Evolutionary conservation across 1,140 invertebrate genomes (phyloP), one percentile per base, ranked within the genome.

Genomic region (Psilanteris sp.): DNA sequence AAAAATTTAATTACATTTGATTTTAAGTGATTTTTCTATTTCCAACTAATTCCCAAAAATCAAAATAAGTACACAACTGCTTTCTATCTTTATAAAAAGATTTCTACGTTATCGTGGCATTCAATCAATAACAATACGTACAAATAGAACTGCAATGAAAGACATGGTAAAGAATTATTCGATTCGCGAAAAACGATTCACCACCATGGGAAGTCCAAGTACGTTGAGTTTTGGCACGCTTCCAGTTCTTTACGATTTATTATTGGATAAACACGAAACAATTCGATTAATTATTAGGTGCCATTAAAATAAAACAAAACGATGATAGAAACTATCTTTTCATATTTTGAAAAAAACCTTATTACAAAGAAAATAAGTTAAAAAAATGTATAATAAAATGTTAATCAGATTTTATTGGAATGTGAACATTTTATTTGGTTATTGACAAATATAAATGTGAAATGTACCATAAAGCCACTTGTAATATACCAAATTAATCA

Each of bases 281-380:
- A 70, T 59, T 70, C 64, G 36, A 70, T 70, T 70, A 70, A 70
- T 59, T 70, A 70, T 59, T 50, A 50, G 26, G 34, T 50, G 44
- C n/a, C 36, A 24, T 55, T 27, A 31, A 39, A 46, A 32, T 43
- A n/a, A n/a, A n/a, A 41, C 27, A 20, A 31, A 54, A 66, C 27
- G 37, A 41, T 41, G n/a, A 9, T 22, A 16, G 16, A 39, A 39
- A 26, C 6, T n/a, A 43, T 43, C 18, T 8, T 16, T 44, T 29
- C 14, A 22, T 4, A 26, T 11, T 26, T 18, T 43, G n/a, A n/a
- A n/a, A n/a, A n/a, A n/a, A n/a, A n/a, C n/a, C n/a, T n/a, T n/a
- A n/a, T n/a, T n/a, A n/a, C n/a, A n/a, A n/a, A n/a, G n/a, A n/a
- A n/a, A n/a, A n/a, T n/a, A n/a, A n/a, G n/a, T n/a, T n/a, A n/a